These are phyloP conservation scores for Berghia stephanieae DNA, from an alignment of 1,140 invertebrate genomes.

Conservation along the genomic window DNA sequence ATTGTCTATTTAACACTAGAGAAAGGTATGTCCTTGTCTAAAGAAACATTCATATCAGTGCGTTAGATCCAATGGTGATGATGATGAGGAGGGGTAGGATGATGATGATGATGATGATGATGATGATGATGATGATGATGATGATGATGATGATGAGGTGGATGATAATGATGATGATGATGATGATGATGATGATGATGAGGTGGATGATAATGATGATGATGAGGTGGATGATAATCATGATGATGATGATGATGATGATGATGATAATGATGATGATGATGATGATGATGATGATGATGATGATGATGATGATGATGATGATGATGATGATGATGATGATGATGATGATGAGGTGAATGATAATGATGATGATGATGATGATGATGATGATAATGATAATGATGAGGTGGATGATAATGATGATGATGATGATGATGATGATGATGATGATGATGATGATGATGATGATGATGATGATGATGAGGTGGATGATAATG, in stretches of 20 bases:
- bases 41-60: too few species aligned
- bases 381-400: conserved; percentile 34
- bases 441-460: conserved; percentile 34
- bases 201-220: too few species aligned
- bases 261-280: conserved; percentile 10
- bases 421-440: too few species aligned
- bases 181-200: too few species aligned
- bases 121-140: conserved; percentile 27
- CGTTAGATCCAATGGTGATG: too few species aligned
- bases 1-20: too few species aligned
- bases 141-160: too few species aligned
- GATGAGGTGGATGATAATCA: too few species aligned
- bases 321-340: conserved; percentile 34
- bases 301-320: conserved; percentile 29
- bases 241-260: conserved; percentile 27
- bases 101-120: not conserved
- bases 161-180: too few species aligned
- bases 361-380: conserved; percentile 11
- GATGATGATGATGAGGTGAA: conserved; percentile 18
- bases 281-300: conserved; percentile 33
- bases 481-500: too few species aligned
- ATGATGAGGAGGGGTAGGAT: conserved; percentile 6
- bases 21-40: too few species aligned
- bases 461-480: too few species aligned
- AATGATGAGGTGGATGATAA: conserved; percentile 32